Base-by-base conservation (phyloP, 2,113 vertebrate species). In the Okapia johnstoni region DNA sequence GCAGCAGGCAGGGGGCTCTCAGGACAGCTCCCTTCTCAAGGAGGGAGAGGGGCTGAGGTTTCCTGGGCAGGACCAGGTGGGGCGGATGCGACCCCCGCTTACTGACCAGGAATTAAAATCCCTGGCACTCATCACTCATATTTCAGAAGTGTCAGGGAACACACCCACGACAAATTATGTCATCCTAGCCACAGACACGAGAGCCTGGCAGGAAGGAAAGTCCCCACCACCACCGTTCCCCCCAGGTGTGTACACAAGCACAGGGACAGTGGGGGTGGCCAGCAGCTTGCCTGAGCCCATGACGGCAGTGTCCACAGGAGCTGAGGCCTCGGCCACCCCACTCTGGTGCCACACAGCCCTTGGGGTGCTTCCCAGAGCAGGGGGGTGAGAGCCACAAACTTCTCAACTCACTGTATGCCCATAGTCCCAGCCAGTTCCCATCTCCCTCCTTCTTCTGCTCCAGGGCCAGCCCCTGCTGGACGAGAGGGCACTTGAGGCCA, bases 371-470 rank as follows among this genome's bases (percentile, higher is more conserved):
- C 46, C 52, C 16, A 4, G 46, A 28, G 7, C 21, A 43, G 13
- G 21, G 7, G 14, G 21, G 79, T n/a, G 30, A 10, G 28, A 57
- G 13, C 85, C 76, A 15, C 3, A 60, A n/a, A 30, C 46, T 52
- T 6, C 54, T 28, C 15, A 9, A 43, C 80, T 76, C 36, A 94
- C 96, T 97, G 96, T 4, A 90, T 93, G 28, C 73, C 36, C 96
- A 23, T 95, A 97, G 36, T 89, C 94, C 40, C 81, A 83, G 87
- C 94, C 14, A 93, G 80, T 46, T 97, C 97, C 96, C 96, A 6
- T 97, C 88, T 90, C 84, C 90, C 81, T 97, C 88, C 30, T 96
- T 93, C 89, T 97, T 96, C 43, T 95, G 80, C 70, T 98, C 95
- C 92, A 97, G 61, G 21, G 97, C 43, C 80, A 97, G 86, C 7